Base-by-base conservation (phyloP, 2,888 invertebrate species). In the Lasioglossum marginatum region DNA sequence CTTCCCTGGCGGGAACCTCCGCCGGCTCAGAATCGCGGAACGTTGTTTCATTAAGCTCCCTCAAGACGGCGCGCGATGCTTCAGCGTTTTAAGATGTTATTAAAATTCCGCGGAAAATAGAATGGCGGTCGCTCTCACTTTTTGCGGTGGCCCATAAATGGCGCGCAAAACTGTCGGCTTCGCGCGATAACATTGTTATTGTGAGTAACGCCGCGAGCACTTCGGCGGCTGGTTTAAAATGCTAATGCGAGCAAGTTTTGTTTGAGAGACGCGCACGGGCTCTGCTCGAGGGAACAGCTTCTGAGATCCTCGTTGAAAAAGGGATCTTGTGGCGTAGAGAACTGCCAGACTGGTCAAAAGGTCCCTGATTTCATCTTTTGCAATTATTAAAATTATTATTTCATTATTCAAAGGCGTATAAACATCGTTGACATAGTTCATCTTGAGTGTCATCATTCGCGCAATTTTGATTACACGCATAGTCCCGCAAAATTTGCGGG, bases 121-220 rank as follows among this genome's bases (percentile, higher is more conserved):
- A 66, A 81, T 31, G 23, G n/a, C 23, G 43, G 12, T 37, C 43
- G 43, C 43, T 52, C 43, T 74, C 52, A 48, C 63, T 52, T 74
- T 52, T 75, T 6, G 60, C 37, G 57, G 34, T 43, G 60, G 68
- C 19, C 16, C 71, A n/a, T 75, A 79, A 85, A 85, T 66, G 84
- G 16, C 34, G 63, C 75, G 52, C 37, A 40, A 75, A 37, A 52
- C n/a, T 68, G 77, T 37, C 48, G 79, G 4, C 68, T 57, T 57
- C n/a, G 23, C n/a, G 63, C 48, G 70, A 75, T 78, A 72, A 83
- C 75, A 79, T 75, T 85, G 74, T 85, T 79, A 74, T 78, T 78
- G 74, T 60, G 84, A 83, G 74, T 45, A 70, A 74, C 74, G 60
- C 52, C 63, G 27, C 48, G 40, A 48, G 72, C 70, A n/a, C n/a